A percentile compares a stretch with the other conserved stretches of the same genome.
Evolutionary conservation across 2,888 invertebrate genomes (phyloP).

Genomic region (Drosophila picticornis): DNA sequence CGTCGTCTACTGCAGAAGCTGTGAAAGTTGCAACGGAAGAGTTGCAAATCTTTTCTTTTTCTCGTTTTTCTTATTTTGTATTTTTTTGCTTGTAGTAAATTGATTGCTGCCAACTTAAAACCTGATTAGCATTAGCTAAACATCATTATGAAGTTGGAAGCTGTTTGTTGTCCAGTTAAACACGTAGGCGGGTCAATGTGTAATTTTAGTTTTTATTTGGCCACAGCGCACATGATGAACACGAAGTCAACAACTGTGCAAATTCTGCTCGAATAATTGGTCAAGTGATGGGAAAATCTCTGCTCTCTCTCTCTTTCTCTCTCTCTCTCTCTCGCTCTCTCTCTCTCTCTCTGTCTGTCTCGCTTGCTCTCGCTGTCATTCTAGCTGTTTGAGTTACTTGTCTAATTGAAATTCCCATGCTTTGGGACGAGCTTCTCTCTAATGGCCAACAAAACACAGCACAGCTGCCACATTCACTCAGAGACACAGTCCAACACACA

Average conservation of each 20-base stretch:
- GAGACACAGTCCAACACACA: conserved; percentile 8
- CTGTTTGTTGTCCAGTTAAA: conserved; percentile 34
- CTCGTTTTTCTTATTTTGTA: neutral
- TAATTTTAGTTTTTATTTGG: conserved; percentile 60
- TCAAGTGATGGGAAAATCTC: conserved; percentile 71
- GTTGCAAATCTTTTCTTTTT: conserved; percentile 58
- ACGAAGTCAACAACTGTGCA: conserved; percentile 26
- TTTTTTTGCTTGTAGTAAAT: conserved; percentile 55
- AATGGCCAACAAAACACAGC: conserved; percentile 55
- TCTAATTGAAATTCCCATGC: conserved; percentile 81
- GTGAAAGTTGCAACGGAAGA: conserved; percentile 75
- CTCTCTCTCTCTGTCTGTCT: neutral
- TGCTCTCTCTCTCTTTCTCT: neutral
- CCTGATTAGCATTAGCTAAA: conserved; percentile 13
- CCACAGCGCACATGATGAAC: conserved; percentile 26
- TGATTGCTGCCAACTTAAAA: conserved; percentile 58
- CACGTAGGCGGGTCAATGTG: conserved; percentile 78
- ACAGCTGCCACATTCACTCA: conserved; percentile 61
- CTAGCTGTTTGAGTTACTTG: conserved; percentile 13
- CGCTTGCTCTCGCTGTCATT: neutral
- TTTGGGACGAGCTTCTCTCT: conserved; percentile 51
- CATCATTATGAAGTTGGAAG: conserved; percentile 10
- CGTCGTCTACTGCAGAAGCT: conserved; percentile 75
- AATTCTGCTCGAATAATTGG: conserved; percentile 57
- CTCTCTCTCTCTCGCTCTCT: neutral